Conservation (phyloP, 1,140 invertebrate genomes). For the Sycophaga agraensis region DNA sequence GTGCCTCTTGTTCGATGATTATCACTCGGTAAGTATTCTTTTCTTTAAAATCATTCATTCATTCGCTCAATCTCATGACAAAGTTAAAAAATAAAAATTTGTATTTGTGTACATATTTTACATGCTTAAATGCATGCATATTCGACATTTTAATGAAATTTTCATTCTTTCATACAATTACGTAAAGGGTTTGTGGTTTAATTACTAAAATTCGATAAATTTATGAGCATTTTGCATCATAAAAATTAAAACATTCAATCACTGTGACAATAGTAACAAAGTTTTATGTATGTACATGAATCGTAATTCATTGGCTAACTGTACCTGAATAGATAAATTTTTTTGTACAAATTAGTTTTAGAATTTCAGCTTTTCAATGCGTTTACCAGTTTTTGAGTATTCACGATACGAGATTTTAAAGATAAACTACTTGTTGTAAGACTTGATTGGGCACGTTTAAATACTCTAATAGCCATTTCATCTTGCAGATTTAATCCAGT, state of each 20-base stretch:
- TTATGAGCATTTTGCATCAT: conserved; percentile 11
- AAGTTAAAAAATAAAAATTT: conserved; percentile 27
- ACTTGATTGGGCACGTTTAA: conserved; percentile 45
- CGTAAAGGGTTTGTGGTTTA: conserved; percentile 14
- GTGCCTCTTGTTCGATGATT: conserved; percentile 19
- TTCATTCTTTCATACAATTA: conserved; percentile 13
- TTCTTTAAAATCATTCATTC: conserved; percentile 23
- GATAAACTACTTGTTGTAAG: conserved; percentile 48
- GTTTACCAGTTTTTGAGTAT: conserved; percentile 50
- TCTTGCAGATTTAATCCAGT: conserved; percentile 40
- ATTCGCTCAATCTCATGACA: conserved; percentile 14
- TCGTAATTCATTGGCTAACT: conserved; percentile 36
- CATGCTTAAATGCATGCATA: conserved; percentile 14
- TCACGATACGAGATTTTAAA: conserved; percentile 43
- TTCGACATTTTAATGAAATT: conserved; percentile 8
- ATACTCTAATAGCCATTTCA: conserved; percentile 33
- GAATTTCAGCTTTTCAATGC: conserved; percentile 52
- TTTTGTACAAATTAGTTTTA: conserved; percentile 42
- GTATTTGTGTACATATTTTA: conserved; percentile 21
- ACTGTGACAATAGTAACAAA: conserved; percentile 31
- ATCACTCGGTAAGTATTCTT: conserved; percentile 4
- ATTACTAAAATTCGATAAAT: conserved; percentile 17
- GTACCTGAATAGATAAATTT: conserved; percentile 39
- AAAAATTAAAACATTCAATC: conserved; percentile 16
- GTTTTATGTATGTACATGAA: conserved; percentile 37